Evolutionary conservation across 2,888 invertebrate genomes (phyloP).

Genomic region (Leptopilina myrica): DNA sequence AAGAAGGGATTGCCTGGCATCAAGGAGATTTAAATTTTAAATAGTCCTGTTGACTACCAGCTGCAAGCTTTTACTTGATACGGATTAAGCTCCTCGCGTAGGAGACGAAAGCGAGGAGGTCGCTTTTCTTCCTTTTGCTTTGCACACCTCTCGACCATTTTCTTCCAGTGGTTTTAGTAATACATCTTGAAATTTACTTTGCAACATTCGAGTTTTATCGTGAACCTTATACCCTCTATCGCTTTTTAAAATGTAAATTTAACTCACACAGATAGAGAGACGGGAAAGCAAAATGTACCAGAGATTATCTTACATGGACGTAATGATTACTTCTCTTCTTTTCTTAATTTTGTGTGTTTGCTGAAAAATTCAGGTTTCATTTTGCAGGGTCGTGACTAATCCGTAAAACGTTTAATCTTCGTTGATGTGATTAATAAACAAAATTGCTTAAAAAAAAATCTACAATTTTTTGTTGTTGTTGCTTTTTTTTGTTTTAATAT

Average conservation of each 20-base stretch:
- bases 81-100: conserved; percentile 56
- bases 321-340: not conserved
- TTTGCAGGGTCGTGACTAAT: too few relatives aligned
- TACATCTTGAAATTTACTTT: conserved; percentile 36
- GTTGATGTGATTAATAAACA: too few relatives aligned
- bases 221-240: not conserved
- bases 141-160: conserved; percentile 40
- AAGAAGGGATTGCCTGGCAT: conserved; percentile 52
- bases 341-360: not conserved
- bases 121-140: conserved; percentile 50
- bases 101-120: not conserved
- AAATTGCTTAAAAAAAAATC: too few relatives aligned
- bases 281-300: conserved; percentile 1
- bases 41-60: conserved; percentile 62
- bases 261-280: not conserved
- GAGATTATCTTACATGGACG: conserved; percentile 11
- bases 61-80: conserved; percentile 61
- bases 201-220: conserved; percentile 12
- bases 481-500: too few relatives aligned
- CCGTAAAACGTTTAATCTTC: too few relatives aligned
- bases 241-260: not conserved
- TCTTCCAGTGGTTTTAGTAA: conserved; percentile 29
- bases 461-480: too few relatives aligned
- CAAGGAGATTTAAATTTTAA: conserved; percentile 68
- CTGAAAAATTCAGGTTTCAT: too few relatives aligned